Percentiles rank a stretch among this genome's conserved stretches.
Evolutionary conservation across 2,797 vertebrate genomes (phyloP).

Genomic region (Botia kubotai): DNA sequence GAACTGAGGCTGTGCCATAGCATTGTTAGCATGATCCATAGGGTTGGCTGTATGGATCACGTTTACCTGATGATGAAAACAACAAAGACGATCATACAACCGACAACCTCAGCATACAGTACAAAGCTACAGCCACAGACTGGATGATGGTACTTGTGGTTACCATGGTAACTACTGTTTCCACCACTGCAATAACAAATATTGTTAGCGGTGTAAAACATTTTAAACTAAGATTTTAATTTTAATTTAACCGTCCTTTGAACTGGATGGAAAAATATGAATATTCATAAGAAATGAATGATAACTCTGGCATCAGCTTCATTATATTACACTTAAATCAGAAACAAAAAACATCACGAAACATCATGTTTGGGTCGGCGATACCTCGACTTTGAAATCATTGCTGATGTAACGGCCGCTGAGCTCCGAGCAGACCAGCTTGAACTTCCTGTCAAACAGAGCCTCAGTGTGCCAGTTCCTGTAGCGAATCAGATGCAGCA

Average conservation of each 20-base stretch:
- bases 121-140: no score
- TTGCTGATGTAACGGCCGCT: constrained; percentile 98
- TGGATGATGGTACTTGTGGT: no score
- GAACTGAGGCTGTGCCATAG: constrained; percentile 92
- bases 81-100: constrained; percentile 11
- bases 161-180: no score
- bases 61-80: constrained; percentile 81
- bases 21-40: constrained; percentile 88
- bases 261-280: background rate
- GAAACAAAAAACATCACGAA: background rate
- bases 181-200: no score
- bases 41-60: constrained; percentile 95
- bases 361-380: constrained; percentile 28
- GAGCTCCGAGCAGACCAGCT: constrained; percentile 93
- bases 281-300: background rate
- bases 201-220: no score
- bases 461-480: constrained; percentile 92
- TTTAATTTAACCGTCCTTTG: no score
- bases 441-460: constrained; percentile 95
- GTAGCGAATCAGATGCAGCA: constrained; percentile 90
- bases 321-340: background rate
- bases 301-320: background rate
- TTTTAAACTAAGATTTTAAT: no score
- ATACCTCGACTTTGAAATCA: constrained; percentile 95
- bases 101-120: background rate